These are phyloP conservation scores for Pyrrhosoma nymphula DNA, from an alignment of 2,888 invertebrate species.

Conservation along the genomic window DNA sequence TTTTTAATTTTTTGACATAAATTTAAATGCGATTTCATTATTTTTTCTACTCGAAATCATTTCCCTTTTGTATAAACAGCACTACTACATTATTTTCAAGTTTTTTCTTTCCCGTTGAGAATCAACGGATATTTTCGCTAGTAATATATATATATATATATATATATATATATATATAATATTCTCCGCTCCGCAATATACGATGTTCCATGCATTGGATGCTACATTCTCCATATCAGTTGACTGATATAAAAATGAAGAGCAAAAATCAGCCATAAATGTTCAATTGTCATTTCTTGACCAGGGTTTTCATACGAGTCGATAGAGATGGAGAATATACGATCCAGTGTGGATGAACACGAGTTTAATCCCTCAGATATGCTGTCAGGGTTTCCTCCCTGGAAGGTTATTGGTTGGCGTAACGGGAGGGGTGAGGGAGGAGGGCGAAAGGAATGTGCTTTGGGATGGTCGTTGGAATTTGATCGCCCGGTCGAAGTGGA, in stretches of 20 bases:
- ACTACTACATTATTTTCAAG: too few relatives aligned
- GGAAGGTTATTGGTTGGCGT: not conserved
- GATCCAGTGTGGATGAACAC: not conserved
- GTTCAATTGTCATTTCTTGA: not conserved
- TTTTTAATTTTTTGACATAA: too few relatives aligned
- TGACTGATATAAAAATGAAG: not conserved
- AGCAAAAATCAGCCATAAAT: not conserved
- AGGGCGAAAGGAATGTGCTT: not conserved
- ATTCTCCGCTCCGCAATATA: too few relatives aligned
- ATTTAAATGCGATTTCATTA: too few relatives aligned
- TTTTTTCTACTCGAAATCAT: too few relatives aligned
- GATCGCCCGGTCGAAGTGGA: not conserved
- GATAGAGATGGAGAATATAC: not conserved
- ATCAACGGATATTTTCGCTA: too few relatives aligned
- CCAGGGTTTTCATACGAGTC: too few relatives aligned
- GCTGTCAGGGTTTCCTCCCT: not conserved
- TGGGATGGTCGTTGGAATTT: constrained; percentile 8
- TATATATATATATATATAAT: too few relatives aligned
- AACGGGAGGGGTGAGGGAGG: not conserved
- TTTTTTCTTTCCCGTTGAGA: too few relatives aligned
- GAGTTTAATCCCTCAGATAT: not conserved
- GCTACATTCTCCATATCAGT: not conserved
- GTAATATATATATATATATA: too few relatives aligned
- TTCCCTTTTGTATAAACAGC: too few relatives aligned
- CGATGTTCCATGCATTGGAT: not conserved